Conservation (phyloP, 2,797 vertebrate genomes). For the Anomalospiza imberbis region DNA sequence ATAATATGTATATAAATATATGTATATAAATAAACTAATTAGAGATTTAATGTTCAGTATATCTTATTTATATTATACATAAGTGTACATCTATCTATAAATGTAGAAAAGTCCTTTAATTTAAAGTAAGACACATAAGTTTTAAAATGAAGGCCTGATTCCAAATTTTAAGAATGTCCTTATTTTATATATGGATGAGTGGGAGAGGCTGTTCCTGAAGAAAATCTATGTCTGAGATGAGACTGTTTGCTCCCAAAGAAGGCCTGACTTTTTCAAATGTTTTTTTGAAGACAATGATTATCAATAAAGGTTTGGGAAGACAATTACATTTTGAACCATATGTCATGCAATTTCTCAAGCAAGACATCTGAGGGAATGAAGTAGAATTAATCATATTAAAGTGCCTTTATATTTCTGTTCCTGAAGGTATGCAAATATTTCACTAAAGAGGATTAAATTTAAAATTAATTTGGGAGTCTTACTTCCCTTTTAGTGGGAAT, state of each 20-base stretch:
- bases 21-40: background rate
- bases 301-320: background rate
- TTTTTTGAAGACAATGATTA: background rate
- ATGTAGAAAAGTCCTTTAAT: background rate
- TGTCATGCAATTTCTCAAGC: background rate
- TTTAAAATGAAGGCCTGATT: background rate
- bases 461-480: constrained; percentile 2
- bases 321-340: background rate
- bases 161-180: background rate
- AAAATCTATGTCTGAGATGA: background rate
- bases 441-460: background rate
- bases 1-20: background rate
- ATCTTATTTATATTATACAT: background rate
- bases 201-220: background rate
- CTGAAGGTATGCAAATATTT: background rate
- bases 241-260: background rate
- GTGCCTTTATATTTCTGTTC: background rate
- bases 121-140: background rate
- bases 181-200: background rate
- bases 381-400: background rate
- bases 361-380: background rate
- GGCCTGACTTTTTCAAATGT: fast-evolving
- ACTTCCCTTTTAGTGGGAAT: background rate
- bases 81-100: background rate
- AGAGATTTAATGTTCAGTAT: background rate